phyloP scores from a whole-genome alignment of 2,797 vertebrate species.

The Clamator glandarius region DNA sequence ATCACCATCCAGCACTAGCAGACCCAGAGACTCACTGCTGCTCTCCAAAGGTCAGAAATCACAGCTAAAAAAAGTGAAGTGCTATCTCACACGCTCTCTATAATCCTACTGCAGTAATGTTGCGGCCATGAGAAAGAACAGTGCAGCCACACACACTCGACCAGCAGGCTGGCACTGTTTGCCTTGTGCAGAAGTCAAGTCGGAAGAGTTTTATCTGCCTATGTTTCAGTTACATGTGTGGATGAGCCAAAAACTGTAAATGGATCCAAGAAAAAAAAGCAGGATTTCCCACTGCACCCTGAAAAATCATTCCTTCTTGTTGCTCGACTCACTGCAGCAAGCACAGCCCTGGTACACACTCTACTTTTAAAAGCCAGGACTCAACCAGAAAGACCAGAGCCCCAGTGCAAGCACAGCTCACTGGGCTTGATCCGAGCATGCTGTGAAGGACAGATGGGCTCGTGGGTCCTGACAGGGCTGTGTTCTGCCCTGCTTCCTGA shows the following conservation, averaged over 20 bases:
- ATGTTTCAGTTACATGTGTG: background rate
- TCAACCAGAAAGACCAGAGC: background rate
- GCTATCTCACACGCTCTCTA: background rate
- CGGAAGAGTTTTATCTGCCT: background rate
- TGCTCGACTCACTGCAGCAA: background rate
- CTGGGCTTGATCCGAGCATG: fast-evolving
- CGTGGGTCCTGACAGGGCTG: fast-evolving
- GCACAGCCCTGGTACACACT: too few species aligned
- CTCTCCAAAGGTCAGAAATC: slow-evolving; percentile 18
- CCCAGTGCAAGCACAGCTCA: fast-evolving
- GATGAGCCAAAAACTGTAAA: background rate
- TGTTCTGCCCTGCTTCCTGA: background rate
- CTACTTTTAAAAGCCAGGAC: background rate
- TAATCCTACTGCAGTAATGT: background rate
- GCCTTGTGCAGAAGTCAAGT: background rate
- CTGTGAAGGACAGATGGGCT: background rate
- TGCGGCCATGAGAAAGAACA: background rate
- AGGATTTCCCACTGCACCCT: background rate
- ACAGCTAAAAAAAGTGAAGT: background rate
- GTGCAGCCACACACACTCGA: background rate
- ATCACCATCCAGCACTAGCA: background rate
- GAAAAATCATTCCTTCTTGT: background rate
- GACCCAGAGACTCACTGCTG: background rate
- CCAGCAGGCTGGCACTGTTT: background rate
- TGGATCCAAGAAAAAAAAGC: background rate